Base-by-base conservation (phyloP, 2,888 invertebrate species). In the Galeopsomyia nigrocyanea region DNA sequence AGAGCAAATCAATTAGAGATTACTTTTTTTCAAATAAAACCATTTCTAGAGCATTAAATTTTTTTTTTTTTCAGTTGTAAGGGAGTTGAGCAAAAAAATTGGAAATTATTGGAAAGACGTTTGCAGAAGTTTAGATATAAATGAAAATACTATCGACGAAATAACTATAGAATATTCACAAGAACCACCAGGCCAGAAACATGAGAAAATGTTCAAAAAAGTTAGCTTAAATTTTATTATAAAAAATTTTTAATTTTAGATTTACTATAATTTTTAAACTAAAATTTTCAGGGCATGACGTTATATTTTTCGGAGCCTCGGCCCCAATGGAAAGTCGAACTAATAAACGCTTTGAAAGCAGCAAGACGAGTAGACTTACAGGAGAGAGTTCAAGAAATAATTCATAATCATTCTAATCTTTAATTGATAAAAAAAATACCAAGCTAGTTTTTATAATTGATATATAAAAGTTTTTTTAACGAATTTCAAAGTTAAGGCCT, bases 71-170 rank as follows among this genome's bases (percentile, higher is more conserved):
- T 13, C 62, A 85, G 85, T 84, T 7, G 65, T 82, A 22, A 72
- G 71, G 0, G 68, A 73, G 63, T 14, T 84, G 13, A 80, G 81
- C 55, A 79, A 80, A 51, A 76, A 77, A 75, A 67, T 85, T 39
- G 85, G 84, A 56, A 78, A 76, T 56, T 77, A 77, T 49, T 85
- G 85, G 85, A 79, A 78, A 75, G 81, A 84, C 53, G 79, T 84
- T 1, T 80, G 80, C 3, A 79, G 86, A 78, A 72, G 76, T 70
- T 77, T 86, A 46, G 77, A 79, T 26, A 61, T 85, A 26, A 78
- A 71, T 39, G 86, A 86, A 75, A 73, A 60, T 51, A 75, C 82
- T 65, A 83, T 86, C 21, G 82, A 83, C 63, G 75, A 75, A 21
- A 80, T 84, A 57, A 79, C 83, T 68, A 71, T 39, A 19, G 79